These are phyloP conservation scores for Eumerus sabulonum DNA, from an alignment of 2,888 invertebrate species.

Conservation along the genomic window DNA sequence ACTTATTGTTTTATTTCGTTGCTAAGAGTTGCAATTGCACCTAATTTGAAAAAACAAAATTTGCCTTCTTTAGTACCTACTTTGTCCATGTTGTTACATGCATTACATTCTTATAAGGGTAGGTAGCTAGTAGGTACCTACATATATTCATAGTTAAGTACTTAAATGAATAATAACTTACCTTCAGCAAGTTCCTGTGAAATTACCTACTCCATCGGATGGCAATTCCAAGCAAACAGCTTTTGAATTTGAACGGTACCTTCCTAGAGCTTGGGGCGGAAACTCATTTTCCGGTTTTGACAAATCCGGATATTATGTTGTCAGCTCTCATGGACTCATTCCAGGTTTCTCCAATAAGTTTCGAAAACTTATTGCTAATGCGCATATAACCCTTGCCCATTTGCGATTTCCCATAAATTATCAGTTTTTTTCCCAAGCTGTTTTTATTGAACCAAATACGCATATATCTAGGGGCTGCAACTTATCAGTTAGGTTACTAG, in stretches of 20 bases:
- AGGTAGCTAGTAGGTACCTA: slow-evolving; percentile 6
- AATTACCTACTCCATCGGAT: slow-evolving; percentile 8
- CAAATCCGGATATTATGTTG: slow-evolving; percentile 28
- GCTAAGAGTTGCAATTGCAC: slow-evolving; percentile 1
- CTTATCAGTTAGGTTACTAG: slow-evolving; percentile 19
- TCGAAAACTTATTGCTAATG: slow-evolving; percentile 20
- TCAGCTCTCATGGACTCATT: slow-evolving; percentile 14
- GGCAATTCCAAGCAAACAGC: slow-evolving; percentile 15
- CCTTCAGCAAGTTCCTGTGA: slow-evolving; percentile 7
- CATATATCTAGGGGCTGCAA: slow-evolving; percentile 26
- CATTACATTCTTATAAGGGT: too few relatives aligned
- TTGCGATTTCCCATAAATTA: slow-evolving; percentile 21
- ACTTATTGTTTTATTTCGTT: slow-evolving; percentile 18
- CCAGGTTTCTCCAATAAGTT: slow-evolving; percentile 27
- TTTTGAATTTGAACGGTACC: not conserved
- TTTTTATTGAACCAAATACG: slow-evolving; percentile 35
- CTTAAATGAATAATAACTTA: slow-evolving; percentile 4
- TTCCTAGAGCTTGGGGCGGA: slow-evolving; percentile 1
- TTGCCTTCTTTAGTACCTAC: slow-evolving; percentile 5
- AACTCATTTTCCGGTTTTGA: slow-evolving; percentile 27
- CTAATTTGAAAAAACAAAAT: slow-evolving; percentile 10
- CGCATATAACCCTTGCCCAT: slow-evolving; percentile 38
- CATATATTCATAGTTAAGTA: not conserved
- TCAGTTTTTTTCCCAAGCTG: slow-evolving; percentile 26
- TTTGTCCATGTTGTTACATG: too few relatives aligned